phyloP scores from a whole-genome alignment of 2,888 invertebrate species.

The Torymus auratus region DNA sequence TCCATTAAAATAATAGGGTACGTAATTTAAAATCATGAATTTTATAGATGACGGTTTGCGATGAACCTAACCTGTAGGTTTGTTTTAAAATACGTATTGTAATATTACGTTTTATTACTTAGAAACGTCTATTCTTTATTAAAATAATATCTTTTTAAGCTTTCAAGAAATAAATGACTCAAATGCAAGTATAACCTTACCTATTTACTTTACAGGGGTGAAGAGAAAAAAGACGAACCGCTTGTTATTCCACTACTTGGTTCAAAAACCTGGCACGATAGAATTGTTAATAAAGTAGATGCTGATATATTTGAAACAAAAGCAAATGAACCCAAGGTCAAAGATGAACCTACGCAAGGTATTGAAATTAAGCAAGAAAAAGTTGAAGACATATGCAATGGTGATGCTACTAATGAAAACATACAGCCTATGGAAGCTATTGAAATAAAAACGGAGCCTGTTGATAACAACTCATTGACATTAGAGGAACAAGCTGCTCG shows the following conservation, averaged over 20 bases:
- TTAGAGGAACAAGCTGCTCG: conserved; percentile 86
- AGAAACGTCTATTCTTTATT: too few relatives aligned
- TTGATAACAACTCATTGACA: conserved; percentile 68
- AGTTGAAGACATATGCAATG: conserved; percentile 56
- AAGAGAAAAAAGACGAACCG: conserved; percentile 78
- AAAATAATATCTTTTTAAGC: too few relatives aligned
- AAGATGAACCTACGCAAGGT: conserved; percentile 28
- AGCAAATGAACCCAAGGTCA: conserved; percentile 50
- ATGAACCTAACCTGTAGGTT: conserved; percentile 40
- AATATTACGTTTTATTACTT: too few relatives aligned
- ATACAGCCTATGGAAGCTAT: conserved; percentile 54
- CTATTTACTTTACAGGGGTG: conserved; percentile 76
- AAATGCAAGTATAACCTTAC: background rate
- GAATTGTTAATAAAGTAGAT: conserved; percentile 78
- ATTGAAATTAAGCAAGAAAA: conserved; percentile 62
- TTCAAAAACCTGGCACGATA: conserved; percentile 71
- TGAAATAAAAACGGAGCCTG: conserved; percentile 65
- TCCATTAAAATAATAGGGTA: conserved; percentile 87
- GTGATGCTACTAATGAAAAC: conserved; percentile 41
- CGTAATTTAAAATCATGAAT: conserved; percentile 11
- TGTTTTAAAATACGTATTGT: background rate
- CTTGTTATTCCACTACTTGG: conserved; percentile 82
- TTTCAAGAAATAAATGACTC: too few relatives aligned
- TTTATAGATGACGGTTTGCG: background rate
- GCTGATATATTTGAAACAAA: conserved; percentile 74